Evolutionary conservation across 2,113 vertebrate species (phyloP).

Genomic region (Saccopteryx bilineata): DNA sequence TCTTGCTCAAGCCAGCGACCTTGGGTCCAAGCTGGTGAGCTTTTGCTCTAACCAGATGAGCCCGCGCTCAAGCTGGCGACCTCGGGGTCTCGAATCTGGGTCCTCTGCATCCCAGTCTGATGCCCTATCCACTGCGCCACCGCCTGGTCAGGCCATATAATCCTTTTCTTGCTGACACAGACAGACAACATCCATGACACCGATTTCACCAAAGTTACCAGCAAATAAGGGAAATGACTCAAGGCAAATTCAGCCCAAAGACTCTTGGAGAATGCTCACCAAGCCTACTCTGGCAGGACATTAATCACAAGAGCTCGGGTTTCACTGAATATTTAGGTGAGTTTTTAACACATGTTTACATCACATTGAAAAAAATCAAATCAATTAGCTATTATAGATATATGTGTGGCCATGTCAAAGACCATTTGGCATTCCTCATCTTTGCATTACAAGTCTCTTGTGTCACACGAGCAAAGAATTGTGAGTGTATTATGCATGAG

Average conservation of each 20-base stretch:
- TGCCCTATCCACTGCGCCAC: no score
- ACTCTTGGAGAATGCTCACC: neutral
- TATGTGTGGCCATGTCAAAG: neutral
- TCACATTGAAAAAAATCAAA: neutral
- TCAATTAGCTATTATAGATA: neutral
- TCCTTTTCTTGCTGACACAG: slow-evolving; percentile 29
- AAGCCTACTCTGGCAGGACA: neutral
- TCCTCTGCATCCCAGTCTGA: no score
- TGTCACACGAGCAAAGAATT: neutral
- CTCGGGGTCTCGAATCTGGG: no score
- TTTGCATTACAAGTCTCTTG: neutral
- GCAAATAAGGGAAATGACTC: slow-evolving; percentile 42
- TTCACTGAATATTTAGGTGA: neutral
- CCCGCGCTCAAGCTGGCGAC: no score
- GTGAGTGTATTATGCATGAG: neutral
- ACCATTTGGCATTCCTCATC: neutral
- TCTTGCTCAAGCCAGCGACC: no score
- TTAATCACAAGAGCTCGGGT: neutral
- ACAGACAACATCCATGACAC: neutral
- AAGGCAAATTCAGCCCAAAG: neutral
- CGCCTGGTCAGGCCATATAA: neutral
- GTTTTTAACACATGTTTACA: neutral
- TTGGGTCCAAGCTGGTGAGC: no score
- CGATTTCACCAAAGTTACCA: neutral
- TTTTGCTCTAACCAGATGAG: no score